Conservation (phyloP, 2,797 vertebrate species). For the Rhabdomys pumilio region DNA sequence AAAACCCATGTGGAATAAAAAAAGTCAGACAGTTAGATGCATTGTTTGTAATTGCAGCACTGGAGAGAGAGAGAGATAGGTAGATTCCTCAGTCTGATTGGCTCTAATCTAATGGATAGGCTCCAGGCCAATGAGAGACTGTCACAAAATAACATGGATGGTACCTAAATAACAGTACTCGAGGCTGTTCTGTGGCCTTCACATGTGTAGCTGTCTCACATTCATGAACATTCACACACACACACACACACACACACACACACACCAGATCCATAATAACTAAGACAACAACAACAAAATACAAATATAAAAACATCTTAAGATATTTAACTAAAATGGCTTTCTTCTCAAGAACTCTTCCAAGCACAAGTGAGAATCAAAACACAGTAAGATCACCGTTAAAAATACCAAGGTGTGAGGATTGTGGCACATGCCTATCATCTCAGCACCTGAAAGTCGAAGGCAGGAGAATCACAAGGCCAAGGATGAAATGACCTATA, state of each 20-base stretch:
- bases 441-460: neutral
- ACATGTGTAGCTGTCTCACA: neutral
- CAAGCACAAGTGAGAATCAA: constrained; percentile 9
- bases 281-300: neutral
- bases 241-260: neutral
- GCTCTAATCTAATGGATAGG: neutral
- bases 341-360: constrained; percentile 28
- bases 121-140: neutral
- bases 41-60: neutral
- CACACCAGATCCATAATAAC: neutral
- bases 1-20: neutral
- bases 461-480: neutral
- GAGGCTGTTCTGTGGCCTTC: neutral
- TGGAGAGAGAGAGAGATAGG: neutral
- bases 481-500: neutral
- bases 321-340: neutral
- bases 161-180: neutral
- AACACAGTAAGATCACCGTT: neutral
- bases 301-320: neutral
- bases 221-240: neutral
- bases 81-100: neutral
- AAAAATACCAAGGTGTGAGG: constrained; percentile 27
- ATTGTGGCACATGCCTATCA: neutral
- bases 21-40: neutral
- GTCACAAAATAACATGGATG: neutral